Percentiles rank a stretch among this genome's conserved stretches.
Conservation (phyloP, 2,797 vertebrate genomes). For the Bucorvus abyssinicus region DNA sequence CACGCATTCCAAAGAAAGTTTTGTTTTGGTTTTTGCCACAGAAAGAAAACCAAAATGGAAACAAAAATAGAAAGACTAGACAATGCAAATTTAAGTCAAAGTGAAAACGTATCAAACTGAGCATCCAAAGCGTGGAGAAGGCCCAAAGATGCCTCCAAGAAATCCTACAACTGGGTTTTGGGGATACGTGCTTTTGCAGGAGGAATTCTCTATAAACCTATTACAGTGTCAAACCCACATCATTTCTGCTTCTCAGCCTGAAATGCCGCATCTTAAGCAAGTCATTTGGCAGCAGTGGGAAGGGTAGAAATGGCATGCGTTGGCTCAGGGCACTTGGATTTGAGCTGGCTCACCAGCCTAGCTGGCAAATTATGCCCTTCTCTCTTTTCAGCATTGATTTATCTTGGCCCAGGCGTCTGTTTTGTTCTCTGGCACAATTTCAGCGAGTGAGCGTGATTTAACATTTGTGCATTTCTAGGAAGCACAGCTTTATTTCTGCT, state of each 20-base stretch:
- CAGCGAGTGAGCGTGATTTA: not conserved
- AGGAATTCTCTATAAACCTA: not conserved
- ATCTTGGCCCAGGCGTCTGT: not conserved
- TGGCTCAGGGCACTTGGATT: not conserved
- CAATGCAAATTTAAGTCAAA: not conserved
- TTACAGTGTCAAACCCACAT: not conserved
- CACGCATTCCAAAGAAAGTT: not conserved
- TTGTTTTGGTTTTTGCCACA: not conserved
- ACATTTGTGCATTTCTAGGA: not conserved
- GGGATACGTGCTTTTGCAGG: not conserved
- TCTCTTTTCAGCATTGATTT: not conserved
- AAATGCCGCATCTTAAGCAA: conserved; percentile 41
- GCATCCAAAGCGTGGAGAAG: not conserved
- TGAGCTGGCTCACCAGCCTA: not conserved
- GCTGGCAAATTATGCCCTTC: not conserved
- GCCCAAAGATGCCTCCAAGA: not conserved
- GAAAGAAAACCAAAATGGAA: not conserved
- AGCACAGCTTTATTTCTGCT: conserved; percentile 6
- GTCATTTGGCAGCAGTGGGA: not conserved
- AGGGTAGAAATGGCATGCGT: not conserved
- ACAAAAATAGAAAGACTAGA: not conserved
- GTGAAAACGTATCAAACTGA: not conserved
- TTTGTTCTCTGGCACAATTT: conserved; percentile 3
- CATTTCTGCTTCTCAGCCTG: not conserved
- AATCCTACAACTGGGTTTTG: not conserved